Evolutionary conservation across 37 sponge, comb jelly and placozoan species (phyloP).

Genomic region (Mnemiopsis leidyi): DNA sequence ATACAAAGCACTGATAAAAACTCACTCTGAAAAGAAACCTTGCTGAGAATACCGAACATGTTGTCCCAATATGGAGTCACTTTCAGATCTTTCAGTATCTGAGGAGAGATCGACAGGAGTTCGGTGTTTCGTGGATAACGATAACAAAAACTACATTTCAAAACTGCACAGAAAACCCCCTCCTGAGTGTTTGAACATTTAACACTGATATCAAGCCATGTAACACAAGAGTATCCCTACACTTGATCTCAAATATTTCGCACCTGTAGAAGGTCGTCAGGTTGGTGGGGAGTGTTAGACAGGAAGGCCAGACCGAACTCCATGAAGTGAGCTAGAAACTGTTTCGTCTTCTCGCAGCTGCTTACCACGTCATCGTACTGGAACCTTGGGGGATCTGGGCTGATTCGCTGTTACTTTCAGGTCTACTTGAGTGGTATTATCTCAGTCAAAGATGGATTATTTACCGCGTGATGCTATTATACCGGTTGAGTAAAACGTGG

Average conservation of each 20-base stretch:
- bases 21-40: background rate
- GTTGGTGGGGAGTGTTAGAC: constrained; percentile 4
- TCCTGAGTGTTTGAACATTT: too few relatives aligned
- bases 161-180: too few relatives aligned
- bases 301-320: constrained; percentile 1
- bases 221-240: too few relatives aligned
- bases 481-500: too few relatives aligned
- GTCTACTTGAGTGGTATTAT: background rate
- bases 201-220: too few relatives aligned
- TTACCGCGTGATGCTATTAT: too few relatives aligned
- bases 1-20: too few relatives aligned
- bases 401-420: background rate
- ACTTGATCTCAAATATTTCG: too few relatives aligned
- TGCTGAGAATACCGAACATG: background rate
- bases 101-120: too few relatives aligned
- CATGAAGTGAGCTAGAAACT: background rate
- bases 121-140: too few relatives aligned
- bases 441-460: background rate
- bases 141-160: too few relatives aligned
- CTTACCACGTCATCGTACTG: background rate
- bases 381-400: background rate
- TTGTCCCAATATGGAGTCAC: constrained; percentile 21
- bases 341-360: background rate
- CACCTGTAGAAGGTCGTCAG: constrained; percentile 6
- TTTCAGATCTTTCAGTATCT: background rate